phyloP scores from a whole-genome alignment of 2,113 vertebrate genomes.

The Alaudala cheleensis region DNA sequence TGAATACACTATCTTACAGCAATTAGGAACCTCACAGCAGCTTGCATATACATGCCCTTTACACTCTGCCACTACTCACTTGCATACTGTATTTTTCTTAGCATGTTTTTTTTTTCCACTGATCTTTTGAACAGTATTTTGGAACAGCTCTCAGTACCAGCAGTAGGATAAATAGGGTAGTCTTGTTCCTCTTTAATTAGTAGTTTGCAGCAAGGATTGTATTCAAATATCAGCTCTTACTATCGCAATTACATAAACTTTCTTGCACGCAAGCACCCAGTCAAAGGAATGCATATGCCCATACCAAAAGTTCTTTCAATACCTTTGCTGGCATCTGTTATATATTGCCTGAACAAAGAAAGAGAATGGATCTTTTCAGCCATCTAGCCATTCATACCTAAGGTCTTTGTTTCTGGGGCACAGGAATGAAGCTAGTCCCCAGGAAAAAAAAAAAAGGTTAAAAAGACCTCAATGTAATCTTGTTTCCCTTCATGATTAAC shows the following conservation, averaged over 20 bases:
- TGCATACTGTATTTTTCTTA: neutral
- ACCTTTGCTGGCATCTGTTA: constrained; percentile 34
- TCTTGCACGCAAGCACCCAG: neutral
- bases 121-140: neutral
- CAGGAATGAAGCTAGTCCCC: constrained; percentile 20
- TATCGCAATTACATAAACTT: neutral
- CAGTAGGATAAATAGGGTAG: neutral
- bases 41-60: neutral
- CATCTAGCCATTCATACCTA: constrained; percentile 41
- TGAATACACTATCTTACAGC: neutral
- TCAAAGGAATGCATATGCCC: constrained; percentile 40
- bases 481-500: constrained; percentile 36
- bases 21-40: neutral
- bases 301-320: constrained; percentile 60
- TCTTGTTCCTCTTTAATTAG: neutral
- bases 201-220: neutral
- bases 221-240: neutral
- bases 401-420: constrained; percentile 37
- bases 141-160: neutral
- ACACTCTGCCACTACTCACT: neutral
- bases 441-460: neutral
- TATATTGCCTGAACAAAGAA: constrained; percentile 20
- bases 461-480: constrained; percentile 35
- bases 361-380: constrained; percentile 46
- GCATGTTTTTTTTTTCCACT: neutral